These are phyloP conservation scores for Phyllostomus hastatus DNA, from an alignment of 2,113 vertebrate species.

Conservation along the genomic window DNA sequence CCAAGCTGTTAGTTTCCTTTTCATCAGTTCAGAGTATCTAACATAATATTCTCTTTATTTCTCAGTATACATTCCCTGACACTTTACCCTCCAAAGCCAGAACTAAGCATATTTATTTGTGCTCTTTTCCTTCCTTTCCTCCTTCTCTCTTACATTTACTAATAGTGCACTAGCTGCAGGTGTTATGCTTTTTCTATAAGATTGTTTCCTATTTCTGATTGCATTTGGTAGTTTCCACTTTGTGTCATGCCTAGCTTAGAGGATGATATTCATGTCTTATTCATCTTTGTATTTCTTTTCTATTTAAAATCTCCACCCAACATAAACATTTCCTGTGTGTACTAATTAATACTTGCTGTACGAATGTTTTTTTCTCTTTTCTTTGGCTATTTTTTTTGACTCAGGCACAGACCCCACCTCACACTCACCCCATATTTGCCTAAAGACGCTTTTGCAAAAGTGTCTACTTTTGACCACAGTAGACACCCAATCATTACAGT, in stretches of 20 bases:
- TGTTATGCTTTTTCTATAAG: not conserved
- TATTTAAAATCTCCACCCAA: not conserved
- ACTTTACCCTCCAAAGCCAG: not conserved
- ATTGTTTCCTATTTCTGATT: not conserved
- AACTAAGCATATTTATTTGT: not conserved
- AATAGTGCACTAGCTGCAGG: not conserved
- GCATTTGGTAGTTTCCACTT: not conserved
- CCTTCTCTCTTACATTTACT: not conserved
- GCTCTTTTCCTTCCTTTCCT: not conserved
- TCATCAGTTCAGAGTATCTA: not conserved
- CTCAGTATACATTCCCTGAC: not conserved
- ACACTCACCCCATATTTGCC: not conserved
- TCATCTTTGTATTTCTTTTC: not conserved
- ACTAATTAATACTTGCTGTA: slow-evolving; percentile 6
- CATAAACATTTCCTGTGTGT: not conserved
- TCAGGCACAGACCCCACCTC: not conserved
- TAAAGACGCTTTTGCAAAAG: not conserved
- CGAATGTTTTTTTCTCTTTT: not conserved
- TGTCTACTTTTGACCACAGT: not conserved
- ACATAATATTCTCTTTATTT: not conserved
- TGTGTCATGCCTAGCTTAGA: not conserved
- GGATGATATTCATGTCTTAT: not conserved
- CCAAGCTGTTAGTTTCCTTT: not conserved
- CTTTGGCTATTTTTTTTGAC: not conserved
- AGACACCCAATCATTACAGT: slow-evolving; percentile 27